These are phyloP conservation scores for Akabosia matsudoensis DNA, from an alignment of 1,140 invertebrate species.

Conservation along the genomic window DNA sequence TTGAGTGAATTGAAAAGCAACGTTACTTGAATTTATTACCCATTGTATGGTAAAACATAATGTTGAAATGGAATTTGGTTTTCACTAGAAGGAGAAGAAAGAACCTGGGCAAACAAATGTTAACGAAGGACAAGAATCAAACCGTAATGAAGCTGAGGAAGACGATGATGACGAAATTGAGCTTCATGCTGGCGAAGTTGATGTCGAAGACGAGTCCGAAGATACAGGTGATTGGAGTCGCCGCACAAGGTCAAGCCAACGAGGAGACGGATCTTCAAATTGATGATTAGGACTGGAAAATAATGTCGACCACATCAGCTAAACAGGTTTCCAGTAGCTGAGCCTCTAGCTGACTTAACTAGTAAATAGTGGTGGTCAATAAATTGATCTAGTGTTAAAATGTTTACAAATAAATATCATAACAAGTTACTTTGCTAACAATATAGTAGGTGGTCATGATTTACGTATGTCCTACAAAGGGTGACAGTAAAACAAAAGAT, in stretches of 20 bases:
- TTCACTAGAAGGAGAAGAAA: neutral
- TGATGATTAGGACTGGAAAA: neutral
- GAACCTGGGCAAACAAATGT: neutral
- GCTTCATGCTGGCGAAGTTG: conserved; percentile 41
- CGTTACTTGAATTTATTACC: neutral
- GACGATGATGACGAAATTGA: conserved; percentile 45
- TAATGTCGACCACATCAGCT: neutral
- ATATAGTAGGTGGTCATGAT: neutral
- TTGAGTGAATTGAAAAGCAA: neutral
- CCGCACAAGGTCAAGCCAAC: conserved; percentile 30
- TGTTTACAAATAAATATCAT: too few species aligned
- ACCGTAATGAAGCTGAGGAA: conserved; percentile 30
- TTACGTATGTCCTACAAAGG: neutral
- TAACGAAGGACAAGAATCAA: conserved; percentile 14
- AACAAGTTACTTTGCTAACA: neutral
- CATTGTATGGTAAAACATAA: neutral
- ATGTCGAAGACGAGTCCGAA: conserved; percentile 29
- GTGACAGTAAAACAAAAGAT: neutral
- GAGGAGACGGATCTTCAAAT: conserved; percentile 7
- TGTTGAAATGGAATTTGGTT: neutral
- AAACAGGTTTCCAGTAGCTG: too few species aligned
- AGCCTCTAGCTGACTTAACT: too few species aligned
- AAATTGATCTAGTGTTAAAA: too few species aligned
- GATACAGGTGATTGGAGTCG: conserved; percentile 36
- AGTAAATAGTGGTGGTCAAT: too few species aligned